Base-by-base conservation (phyloP, 2,797 vertebrate species). In the Eurystomus glaucurus region DNA sequence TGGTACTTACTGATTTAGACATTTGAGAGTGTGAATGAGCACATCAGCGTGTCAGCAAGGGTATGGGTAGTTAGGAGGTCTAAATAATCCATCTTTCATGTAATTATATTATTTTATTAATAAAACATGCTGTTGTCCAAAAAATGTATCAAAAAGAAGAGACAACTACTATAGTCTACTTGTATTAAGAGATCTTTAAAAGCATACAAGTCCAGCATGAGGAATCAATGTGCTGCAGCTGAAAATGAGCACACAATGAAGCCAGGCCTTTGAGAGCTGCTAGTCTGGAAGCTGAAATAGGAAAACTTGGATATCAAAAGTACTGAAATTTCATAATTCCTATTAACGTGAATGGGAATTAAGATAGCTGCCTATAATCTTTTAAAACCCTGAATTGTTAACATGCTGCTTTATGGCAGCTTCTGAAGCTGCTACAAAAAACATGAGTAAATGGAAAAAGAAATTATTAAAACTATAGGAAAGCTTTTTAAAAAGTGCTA, bases 121-220 rank as follows among this genome's bases (percentile, higher is more conserved):
- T 41, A 69, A 1, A 1, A 37, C 2, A 69, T 22, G 41, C 1
- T 25, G 1, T 41, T 79, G 8, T 60, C 1, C 39, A 82, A 65
- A 62, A 46, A 45, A 26, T 2, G 0, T 20, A 39, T 33, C 8
- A 52, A 51, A 51, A 54, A 8, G 7, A 60, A 29, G 21, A 74
- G 7, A 43, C 2, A 23, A 37, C 2, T 43, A 9, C 4, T 39
- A 6, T 10, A 70, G 18, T 26, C 26, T 35, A 58, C 10, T 31
- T 66, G 2, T 50, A 50, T 58, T 60, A 85, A 10, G 46, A 61
- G 33, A 46, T 51, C 26, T 78, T 77, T 70, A 43, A 55, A 10
- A 48, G 4, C 11, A 52, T 45, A 14, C 8, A 43, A 65, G 43
- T 74, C 46, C 20, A 70, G 8, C 20, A 48, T 11, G 10, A 75